Percentiles rank a stretch among this genome's conserved stretches.
phyloP scores from a whole-genome alignment of 2,888 invertebrate species.

The Thymelicus acteon region DNA sequence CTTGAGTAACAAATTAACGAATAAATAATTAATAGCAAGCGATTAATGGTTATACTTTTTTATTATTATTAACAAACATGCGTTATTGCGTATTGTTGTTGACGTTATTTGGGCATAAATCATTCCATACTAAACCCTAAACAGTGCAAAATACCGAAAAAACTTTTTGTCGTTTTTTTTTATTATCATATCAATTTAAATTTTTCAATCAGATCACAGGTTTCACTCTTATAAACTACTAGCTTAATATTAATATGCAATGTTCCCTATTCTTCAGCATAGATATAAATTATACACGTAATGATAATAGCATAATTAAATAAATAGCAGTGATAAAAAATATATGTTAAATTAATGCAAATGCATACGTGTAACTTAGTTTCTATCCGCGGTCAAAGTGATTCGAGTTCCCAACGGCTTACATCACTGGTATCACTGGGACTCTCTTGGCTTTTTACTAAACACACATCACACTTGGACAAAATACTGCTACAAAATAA shows the following conservation, averaged over 20 bases:
- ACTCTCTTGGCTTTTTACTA: slow-evolving; percentile 28
- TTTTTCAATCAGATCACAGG: background rate
- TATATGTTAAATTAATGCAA: background rate
- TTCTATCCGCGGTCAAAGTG: slow-evolving; percentile 5
- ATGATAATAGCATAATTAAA: slow-evolving; percentile 5
- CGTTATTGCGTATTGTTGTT: background rate
- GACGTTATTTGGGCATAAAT: background rate
- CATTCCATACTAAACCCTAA: background rate
- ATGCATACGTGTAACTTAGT: slow-evolving; percentile 1
- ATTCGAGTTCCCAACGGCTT: slow-evolving; percentile 25
- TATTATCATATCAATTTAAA: no score
- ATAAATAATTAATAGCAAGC: background rate
- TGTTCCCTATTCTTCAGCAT: background rate
- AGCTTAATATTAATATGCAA: background rate
- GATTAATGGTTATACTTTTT: no score
- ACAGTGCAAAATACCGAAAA: background rate
- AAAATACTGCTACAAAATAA: slow-evolving; percentile 5
- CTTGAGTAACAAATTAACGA: background rate
- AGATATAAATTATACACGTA: slow-evolving; percentile 1
- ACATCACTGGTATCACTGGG: slow-evolving; percentile 29
- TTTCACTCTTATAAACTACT: background rate
- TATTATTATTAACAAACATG: background rate
- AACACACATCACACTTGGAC: slow-evolving; percentile 31
- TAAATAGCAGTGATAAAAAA: slow-evolving; percentile 1
- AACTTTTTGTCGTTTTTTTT: no score